Evolutionary conservation across 2,797 vertebrate genomes (phyloP), one percentile per base, ranked within the genome.

Genomic region (Parauchenoglanis punctatus): DNA sequence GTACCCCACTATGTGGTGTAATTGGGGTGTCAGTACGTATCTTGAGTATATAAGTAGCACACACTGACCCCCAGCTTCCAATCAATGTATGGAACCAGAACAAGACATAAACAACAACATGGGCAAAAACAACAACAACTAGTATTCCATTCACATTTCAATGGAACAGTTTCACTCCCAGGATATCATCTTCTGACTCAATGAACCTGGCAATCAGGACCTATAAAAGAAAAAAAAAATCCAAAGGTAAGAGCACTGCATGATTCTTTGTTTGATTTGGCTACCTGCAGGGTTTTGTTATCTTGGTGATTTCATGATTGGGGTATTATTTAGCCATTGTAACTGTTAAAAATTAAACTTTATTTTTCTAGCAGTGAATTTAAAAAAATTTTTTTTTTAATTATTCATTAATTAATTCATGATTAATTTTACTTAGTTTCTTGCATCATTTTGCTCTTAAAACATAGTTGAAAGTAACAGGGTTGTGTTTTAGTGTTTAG

Each of bases 81-180:
- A 61, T 89, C 70, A 90, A 90, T 81, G 77, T 89, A 88, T 70
- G 83, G 91, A 88, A 88, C 84, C 56, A 90, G 83, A 92, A 90
- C 87, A 93, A 83, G 91, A 92, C 85, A 91, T 78, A 87, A 65
- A 86, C 76, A 83, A 81, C 46, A 87, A 92, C 84, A 92, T 70
- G 84, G 89, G 92, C 70, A 89, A 90, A 88, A 90, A 75, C 93
- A 83, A 75, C 93, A 83, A 81, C 92, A 87, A 93, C 92, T 92
- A 88, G 84, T 89, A 94, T 93, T 94, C 93, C 93, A 93, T 95
- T 96, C 95, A 95, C 94, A 95, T 94, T 95, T 93, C 89, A 92
- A 92, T 94, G 90, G 92, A 94, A 93, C 90, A 93, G 92, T 83
- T 89, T 91, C 17, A 52, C 90, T 92, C 31, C 46, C 85, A 68